Evolutionary conservation across 2,888 invertebrate species (phyloP).

Genomic region (Drosophila affinis): DNA sequence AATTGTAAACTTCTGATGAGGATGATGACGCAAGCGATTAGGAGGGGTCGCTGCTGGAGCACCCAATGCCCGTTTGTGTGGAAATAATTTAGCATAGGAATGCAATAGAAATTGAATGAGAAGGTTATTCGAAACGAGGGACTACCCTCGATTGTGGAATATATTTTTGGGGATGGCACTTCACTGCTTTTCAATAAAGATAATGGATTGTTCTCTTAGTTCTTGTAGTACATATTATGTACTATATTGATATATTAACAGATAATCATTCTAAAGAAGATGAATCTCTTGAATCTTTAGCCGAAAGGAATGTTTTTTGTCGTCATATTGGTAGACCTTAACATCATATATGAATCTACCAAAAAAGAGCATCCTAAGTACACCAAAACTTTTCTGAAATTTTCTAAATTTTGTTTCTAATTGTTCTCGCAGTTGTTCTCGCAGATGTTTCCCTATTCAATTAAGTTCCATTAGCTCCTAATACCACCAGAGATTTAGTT

Average conservation of each 20-base stretch:
- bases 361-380: neutral
- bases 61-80: conserved; percentile 11
- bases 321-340: too few species aligned
- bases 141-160: neutral
- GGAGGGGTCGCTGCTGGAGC: neutral
- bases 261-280: too few species aligned
- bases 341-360: too few species aligned
- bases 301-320: neutral
- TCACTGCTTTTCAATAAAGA: too few species aligned
- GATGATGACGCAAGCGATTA: conserved; percentile 13
- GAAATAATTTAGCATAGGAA: conserved; percentile 30
- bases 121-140: neutral
- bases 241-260: too few species aligned
- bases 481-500: neutral
- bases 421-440: too few species aligned
- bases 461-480: neutral
- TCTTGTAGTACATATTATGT: too few species aligned
- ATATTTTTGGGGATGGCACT: neutral
- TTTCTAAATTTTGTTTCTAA: neutral
- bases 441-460: neutral
- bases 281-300: too few species aligned
- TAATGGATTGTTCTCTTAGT: neutral
- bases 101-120: conserved; percentile 19
- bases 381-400: neutral
- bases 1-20: conserved; percentile 29